Evolutionary conservation across 23 tunicate species (phyloP).

Genomic region (Oikopleura dioica): DNA sequence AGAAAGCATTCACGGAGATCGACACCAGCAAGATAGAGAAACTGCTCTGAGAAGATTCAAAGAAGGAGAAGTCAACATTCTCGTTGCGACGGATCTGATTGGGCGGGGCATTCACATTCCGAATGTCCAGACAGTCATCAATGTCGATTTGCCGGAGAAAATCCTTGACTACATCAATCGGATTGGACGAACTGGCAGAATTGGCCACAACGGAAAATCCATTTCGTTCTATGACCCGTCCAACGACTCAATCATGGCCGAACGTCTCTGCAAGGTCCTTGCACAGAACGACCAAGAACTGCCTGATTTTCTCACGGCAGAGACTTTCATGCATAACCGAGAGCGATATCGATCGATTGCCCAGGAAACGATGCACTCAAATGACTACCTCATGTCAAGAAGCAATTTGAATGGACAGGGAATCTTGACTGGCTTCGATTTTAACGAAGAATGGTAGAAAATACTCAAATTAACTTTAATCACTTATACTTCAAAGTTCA

Average conservation of each 20-base stretch:
- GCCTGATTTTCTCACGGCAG: no score
- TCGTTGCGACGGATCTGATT: slow-evolving; percentile 12
- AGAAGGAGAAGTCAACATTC: slow-evolving; percentile 3
- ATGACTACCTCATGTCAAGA: no score
- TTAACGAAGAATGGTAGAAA: no score
- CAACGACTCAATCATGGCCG: not conserved
- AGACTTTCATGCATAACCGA: no score
- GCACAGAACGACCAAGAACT: no score
- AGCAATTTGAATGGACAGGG: no score
- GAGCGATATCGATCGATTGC: no score
- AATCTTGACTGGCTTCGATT: no score
- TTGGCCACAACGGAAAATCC: not conserved
- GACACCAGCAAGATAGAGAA: slow-evolving; percentile 9
- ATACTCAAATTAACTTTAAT: no score
- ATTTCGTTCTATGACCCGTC: not conserved
- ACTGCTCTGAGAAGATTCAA: not conserved
- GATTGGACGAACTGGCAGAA: not conserved
- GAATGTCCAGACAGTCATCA: not conserved
- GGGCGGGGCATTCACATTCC: slow-evolving; percentile 2
- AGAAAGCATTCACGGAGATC: slow-evolving; percentile 4
- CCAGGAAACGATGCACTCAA: no score
- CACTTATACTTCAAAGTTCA: no score
- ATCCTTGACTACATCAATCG: not conserved
- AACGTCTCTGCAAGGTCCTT: not conserved
- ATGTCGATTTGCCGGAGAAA: not conserved